Evolutionary conservation across 2,888 invertebrate genomes (phyloP).

Genomic region (Drosophila demipolita): DNA sequence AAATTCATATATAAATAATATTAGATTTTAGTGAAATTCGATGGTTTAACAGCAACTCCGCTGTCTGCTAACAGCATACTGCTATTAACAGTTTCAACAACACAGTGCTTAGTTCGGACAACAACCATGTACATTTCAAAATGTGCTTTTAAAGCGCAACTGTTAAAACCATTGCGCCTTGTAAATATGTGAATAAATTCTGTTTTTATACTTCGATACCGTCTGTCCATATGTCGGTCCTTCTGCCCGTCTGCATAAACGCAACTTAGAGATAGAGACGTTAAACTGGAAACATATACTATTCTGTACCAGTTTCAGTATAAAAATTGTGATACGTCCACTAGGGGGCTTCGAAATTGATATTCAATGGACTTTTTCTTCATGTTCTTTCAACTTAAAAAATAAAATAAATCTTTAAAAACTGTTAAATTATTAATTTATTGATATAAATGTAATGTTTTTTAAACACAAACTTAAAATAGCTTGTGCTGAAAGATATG

Average conservation of each 20-base stretch:
- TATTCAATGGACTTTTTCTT: no score
- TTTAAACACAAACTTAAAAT: neutral
- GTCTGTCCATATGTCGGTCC: no score
- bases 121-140: slow-evolving; percentile 34
- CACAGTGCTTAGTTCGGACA: slow-evolving; percentile 42
- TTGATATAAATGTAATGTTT: neutral
- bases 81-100: slow-evolving; percentile 44
- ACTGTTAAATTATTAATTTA: neutral
- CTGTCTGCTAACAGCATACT: neutral
- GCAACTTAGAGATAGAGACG: no score
- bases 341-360: no score
- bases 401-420: neutral
- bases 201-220: no score
- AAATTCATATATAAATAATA: neutral
- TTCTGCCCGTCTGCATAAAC: no score
- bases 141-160: slow-evolving; percentile 26
- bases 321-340: neutral
- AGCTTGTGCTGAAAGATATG: neutral
- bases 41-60: neutral
- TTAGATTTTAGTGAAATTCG: neutral
- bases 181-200: neutral
- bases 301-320: neutral
- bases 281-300: no score
- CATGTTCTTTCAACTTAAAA: no score
- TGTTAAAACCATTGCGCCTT: slow-evolving; percentile 6